Percentiles rank a stretch among this genome's conserved stretches.
Evolutionary conservation across 2,113 vertebrate genomes (phyloP).

Genomic region (Oryzias celebensis): DNA sequence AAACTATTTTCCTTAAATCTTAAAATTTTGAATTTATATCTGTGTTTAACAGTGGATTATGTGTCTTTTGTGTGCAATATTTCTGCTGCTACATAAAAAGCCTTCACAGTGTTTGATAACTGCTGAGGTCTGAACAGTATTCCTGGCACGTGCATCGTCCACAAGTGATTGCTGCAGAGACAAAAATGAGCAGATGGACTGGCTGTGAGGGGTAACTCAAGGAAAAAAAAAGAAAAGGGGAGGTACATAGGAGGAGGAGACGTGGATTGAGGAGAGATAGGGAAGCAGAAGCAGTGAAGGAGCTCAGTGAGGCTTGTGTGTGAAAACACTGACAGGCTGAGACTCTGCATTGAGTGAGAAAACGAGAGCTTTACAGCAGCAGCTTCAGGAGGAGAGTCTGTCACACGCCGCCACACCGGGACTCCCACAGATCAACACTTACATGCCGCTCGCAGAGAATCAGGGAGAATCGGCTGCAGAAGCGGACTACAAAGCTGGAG

Average conservation of each 20-base stretch:
- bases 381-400: conserved; percentile 40
- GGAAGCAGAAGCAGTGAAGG: conserved; percentile 51
- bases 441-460: conserved; percentile 29
- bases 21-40: too few species aligned
- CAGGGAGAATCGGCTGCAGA: conserved; percentile 20
- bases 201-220: conserved; percentile 66
- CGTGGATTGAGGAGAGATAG: conserved; percentile 39
- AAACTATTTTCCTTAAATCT: too few species aligned
- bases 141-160: conserved; percentile 26
- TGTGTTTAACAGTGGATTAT: too few species aligned
- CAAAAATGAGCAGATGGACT: conserved; percentile 68
- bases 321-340: conserved; percentile 41
- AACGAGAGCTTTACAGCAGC: conserved; percentile 38
- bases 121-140: conserved; percentile 10
- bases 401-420: conserved; percentile 45
- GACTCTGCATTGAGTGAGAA: conserved; percentile 26
- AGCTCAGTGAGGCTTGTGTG: conserved; percentile 31
- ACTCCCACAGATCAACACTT: conserved; percentile 35
- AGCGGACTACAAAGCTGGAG: conserved; percentile 26
- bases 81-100: background rate
- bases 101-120: background rate
- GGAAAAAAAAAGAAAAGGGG: conserved; percentile 39
- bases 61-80: too few species aligned
- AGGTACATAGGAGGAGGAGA: conserved; percentile 33
- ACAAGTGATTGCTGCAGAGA: conserved; percentile 62